Evolutionary conservation across 2,888 invertebrate species (phyloP).

Genomic region (Bhutanitis thaidina): DNA sequence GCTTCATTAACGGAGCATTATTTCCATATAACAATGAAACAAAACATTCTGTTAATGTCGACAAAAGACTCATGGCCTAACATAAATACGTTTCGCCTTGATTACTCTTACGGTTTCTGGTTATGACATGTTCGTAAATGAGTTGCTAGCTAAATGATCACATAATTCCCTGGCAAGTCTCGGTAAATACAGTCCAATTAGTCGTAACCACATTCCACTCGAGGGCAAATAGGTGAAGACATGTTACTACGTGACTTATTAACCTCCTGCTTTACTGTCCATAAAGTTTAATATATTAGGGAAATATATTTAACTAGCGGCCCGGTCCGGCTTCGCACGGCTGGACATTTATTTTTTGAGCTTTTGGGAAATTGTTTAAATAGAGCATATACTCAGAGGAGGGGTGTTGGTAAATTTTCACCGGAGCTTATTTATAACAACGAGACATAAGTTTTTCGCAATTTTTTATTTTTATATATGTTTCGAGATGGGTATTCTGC

Average conservation of each 20-base stretch:
- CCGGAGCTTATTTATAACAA: too few relatives aligned
- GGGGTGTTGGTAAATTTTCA: too few relatives aligned
- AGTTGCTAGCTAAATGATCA: constrained; percentile 20
- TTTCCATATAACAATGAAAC: not conserved
- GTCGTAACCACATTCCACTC: constrained; percentile 17
- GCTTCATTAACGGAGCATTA: not conserved
- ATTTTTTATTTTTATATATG: too few relatives aligned
- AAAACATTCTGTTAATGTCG: not conserved
- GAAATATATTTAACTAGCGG: too few relatives aligned
- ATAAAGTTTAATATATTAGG: not conserved
- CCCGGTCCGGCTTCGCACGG: too few relatives aligned
- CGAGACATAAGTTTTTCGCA: too few relatives aligned
- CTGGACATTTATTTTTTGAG: too few relatives aligned
- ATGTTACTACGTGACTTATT: constrained; percentile 9
- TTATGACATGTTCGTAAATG: constrained; percentile 18
- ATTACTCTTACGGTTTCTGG: constrained; percentile 18
- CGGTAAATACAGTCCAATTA: constrained; percentile 22
- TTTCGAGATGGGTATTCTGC: too few relatives aligned
- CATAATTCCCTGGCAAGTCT: constrained; percentile 20
- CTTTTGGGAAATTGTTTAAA: too few relatives aligned
- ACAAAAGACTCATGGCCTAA: not conserved
- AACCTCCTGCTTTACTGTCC: constrained; percentile 1
- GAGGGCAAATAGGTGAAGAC: constrained; percentile 10
- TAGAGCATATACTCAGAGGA: too few relatives aligned
- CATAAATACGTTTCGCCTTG: constrained; percentile 14